Evolutionary conservation across 2,797 vertebrate species (phyloP), one percentile per base, ranked within the genome.

Genomic region (Takifugu ocellatus): DNA sequence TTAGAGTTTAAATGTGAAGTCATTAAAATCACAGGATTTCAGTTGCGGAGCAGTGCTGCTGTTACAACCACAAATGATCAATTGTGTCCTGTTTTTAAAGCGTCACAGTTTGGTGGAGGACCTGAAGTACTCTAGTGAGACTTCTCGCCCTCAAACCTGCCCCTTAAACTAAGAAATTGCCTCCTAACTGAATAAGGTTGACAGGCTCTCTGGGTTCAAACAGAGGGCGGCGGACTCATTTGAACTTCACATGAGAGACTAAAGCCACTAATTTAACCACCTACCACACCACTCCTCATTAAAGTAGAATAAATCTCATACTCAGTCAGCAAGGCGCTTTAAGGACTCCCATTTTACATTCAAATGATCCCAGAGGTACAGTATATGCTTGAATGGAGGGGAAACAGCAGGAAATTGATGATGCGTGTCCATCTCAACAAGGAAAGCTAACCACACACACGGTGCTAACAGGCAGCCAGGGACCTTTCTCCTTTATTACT

Each of bases 251-350:
- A 57, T 16, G 2, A 48, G 68, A 63, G 52, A 59, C 3, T 42
- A 42, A 56, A 54, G 47, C 2, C 47, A 15, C 21, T 56, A 59
- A 63, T 73, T 73, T 59, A 55, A 51, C 51, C 56, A 14, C 31
- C 66, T 39, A 48, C 42, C 12, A 17, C 17, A 21, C n/a, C n/a
- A 9, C 0, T 25, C 8, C 68, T 55, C 56, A 59, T 72, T 75
- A 70, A 26, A 65, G 45, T 52, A 4, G 66, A 68, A 59, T 59
- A 61, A 54, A 73, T 51, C 44, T 57, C 31, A 16, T 8, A 24
- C 50, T 39, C 44, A 14, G 15, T 33, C 43, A 58, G 53, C 42
- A 3, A 44, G 55, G 45, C 46, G 51, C 47, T 54, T 50, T 25
- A 43, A 55, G 56, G 58, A 3, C 39, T 3, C 10, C 11, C 12